Percentiles rank a stretch among this genome's conserved stretches.
Conservation (phyloP, 2,113 vertebrate species). For the Mesitornis unicolor region DNA sequence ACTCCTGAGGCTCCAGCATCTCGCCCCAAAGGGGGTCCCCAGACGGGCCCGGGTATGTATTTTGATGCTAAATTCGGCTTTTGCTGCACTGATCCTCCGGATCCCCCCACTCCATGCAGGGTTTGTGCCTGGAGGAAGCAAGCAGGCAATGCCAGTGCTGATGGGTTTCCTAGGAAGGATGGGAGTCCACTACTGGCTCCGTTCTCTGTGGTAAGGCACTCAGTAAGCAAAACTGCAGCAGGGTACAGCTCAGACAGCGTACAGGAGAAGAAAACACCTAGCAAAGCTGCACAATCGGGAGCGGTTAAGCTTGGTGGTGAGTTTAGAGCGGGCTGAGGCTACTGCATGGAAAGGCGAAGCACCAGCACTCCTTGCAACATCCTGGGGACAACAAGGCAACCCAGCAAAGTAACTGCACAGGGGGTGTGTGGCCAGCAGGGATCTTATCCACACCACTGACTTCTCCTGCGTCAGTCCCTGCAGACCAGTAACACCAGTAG, state of each 20-base stretch:
- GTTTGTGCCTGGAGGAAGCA: not conserved
- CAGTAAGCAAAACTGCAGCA: not conserved
- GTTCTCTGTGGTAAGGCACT: not conserved
- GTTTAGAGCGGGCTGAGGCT: not conserved
- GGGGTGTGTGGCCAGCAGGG: not conserved
- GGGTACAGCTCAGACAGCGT: not conserved
- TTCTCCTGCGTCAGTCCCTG: not conserved
- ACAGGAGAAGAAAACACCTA: not conserved
- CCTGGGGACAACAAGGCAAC: not conserved
- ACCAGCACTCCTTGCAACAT: not conserved
- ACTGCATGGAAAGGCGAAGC: not conserved
- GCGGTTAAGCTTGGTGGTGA: not conserved
- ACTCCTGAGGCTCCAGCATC: not conserved
- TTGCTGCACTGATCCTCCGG: not conserved
- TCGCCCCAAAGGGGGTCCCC: rapidly evolving
- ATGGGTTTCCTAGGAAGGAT: not conserved
- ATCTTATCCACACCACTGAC: not conserved
- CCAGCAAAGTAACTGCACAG: not conserved
- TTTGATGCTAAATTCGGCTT: not conserved
- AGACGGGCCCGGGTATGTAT: rapidly evolving
- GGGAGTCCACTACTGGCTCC: not conserved
- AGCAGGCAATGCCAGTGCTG: not conserved
- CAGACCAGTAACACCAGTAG: not conserved
- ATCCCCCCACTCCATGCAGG: not conserved
- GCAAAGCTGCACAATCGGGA: not conserved